Percentiles rank a stretch among this genome's conserved stretches.
Conservation (phyloP, 2,113 vertebrate genomes). For the Cryptoleucopteryx plumbea region DNA sequence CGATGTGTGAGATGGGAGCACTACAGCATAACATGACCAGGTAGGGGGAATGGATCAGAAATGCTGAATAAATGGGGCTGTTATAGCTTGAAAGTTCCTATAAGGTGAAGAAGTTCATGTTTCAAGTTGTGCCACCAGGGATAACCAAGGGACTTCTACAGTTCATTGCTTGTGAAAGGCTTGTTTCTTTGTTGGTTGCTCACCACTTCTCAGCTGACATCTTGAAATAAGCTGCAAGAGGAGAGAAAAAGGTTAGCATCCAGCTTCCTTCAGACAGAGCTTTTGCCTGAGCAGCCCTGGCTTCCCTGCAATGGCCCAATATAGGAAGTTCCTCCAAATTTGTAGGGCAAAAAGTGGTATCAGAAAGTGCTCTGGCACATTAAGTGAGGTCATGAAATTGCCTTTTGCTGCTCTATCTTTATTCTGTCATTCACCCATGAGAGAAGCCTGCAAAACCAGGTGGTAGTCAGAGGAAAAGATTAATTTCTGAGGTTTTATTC, state of each 20-base stretch:
- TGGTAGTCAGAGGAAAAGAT: not conserved
- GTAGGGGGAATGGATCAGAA: not conserved
- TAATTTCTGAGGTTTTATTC: not conserved
- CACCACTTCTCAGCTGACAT: not conserved
- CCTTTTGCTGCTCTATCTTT: not conserved
- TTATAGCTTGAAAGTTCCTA: not conserved
- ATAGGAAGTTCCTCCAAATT: not conserved
- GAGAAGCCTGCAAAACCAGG: not conserved
- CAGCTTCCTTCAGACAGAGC: not conserved
- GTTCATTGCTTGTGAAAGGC: not conserved
- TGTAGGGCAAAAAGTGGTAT: not conserved
- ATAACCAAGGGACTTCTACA: not conserved
- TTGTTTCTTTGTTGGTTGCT: not conserved
- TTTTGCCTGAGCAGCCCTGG: not conserved
- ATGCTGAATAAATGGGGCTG: not conserved
- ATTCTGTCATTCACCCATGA: not conserved
- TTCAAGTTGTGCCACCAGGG: not conserved
- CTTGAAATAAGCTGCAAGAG: not conserved
- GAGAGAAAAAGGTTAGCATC: not conserved
- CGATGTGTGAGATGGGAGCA: accelerated
- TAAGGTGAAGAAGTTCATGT: not conserved
- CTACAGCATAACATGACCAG: too few species aligned
- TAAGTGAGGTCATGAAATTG: not conserved
- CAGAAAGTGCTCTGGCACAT: not conserved
- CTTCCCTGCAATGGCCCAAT: not conserved